Evolutionary conservation across 2,113 vertebrate genomes (phyloP), one percentile per base, ranked within the genome.

Genomic region (Lates calcarifer): DNA sequence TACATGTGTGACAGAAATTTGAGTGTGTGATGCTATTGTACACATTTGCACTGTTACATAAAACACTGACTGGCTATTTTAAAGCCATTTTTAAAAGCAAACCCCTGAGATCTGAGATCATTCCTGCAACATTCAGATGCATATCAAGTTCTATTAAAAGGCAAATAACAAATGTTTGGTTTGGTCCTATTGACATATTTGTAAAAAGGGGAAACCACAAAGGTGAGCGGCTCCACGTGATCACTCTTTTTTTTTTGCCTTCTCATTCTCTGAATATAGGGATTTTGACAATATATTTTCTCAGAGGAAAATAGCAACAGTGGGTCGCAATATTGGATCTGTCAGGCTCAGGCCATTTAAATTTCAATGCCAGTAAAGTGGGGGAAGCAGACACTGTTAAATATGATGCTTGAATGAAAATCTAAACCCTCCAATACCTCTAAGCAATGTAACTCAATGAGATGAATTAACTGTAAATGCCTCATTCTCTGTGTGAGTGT

Each of bases 381-480:
- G 89, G 79, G 90, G 93, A 86, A 82, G 94, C 93, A 94, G 93
- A 93, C 93, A 91, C 87, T 94, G 94, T 95, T 94, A 94, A 95
- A 95, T 95, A 95, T 94, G 93, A 95, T 93, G 94, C 94, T 93
- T 95, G 93, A 95, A 96, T 95, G 94, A 95, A 95, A 95, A 94
- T 94, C 93, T 93, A 95, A 96, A 95, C 94, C 94, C 95, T 94
- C 94, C 94, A 95, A 95, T 96, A 95, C 94, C 94, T 95, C 94
- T 95, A 96, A 95, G 94, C 94, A 95, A 95, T 95, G 94, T 95
- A 95, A 94, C 95, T 95, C 94, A 94, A 94, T 95, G 94, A 95
- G 95, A 95, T 95, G 94, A 95, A 96, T 95, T 95, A 95, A 94
- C 93, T 94, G 94, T 95, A 95, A 95, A 95, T 93, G 94, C 93